Evolutionary conservation across 1,140 invertebrate species (phyloP), one percentile per base, ranked within the genome.

Genomic region (Neotoxoptera formosana): DNA sequence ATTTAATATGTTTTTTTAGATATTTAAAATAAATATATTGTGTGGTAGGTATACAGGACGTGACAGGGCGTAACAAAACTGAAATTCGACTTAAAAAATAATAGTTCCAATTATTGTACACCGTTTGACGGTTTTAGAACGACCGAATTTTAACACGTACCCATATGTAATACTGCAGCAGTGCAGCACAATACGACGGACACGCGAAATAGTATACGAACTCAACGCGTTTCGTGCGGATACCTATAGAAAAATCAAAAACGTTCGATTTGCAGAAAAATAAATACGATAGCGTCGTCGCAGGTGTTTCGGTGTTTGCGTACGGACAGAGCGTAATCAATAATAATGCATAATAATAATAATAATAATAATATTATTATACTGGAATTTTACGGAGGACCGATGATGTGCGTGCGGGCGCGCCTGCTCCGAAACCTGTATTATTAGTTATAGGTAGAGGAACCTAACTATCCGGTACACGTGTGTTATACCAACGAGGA

Each of bases 31-130:
- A 60, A 90, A 60, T 60, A 90, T 34, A 60, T 90, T 45, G 53
- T 14, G 25, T 9, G 36, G 36, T 11, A 41, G 14, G n/a, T 17
- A 23, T 60, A 90, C 88, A 90, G 88, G 88, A 90, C 88, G 88
- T 90, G 36, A 90, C 88, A 90, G 88, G 88, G 88, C 88, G 88
- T 90, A 90, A 90, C 88, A 90, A 60, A 90, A 90, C 51, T 41
- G 23, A 90, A 90, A 90, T 51, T 36, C 51, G 25, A 90, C 88
- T 60, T 60, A 90, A 90, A 41, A 36, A 90, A 90, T 90, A 90
- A 90, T 90, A 36, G 53, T 90, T 90, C 88, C 88, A 90, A 90
- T 90, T 90, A 90, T 90, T 90, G 88, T 60, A 60, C 88, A 90
- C 53, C 7, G 51, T 89, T 89, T 90, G 88, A 90, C 23, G 53